A percentile compares a stretch with the other conserved stretches of the same genome.
These are phyloP conservation scores for Sisor rabdophorus DNA, from an alignment of 2,113 vertebrate genomes.

Conservation along the genomic window DNA sequence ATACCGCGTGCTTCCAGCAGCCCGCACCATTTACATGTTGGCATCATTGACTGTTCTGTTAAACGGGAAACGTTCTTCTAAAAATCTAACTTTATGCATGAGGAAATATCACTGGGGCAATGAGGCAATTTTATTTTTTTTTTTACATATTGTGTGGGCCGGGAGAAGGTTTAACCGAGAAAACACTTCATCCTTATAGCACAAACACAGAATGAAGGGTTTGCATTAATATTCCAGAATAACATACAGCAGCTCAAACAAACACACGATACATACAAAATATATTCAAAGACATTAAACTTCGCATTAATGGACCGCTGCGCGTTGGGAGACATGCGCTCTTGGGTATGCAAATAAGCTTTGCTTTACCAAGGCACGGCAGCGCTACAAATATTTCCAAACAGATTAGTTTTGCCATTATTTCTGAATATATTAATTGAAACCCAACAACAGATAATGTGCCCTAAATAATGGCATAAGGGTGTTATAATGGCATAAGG, in stretches of 20 bases:
- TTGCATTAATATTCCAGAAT: too few relatives aligned
- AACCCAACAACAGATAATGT: neutral
- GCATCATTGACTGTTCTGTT: neutral
- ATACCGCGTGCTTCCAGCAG: conserved; percentile 42
- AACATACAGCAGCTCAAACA: neutral
- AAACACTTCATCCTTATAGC: neutral
- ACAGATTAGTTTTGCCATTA: neutral
- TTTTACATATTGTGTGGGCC: neutral
- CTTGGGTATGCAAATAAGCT: conserved; percentile 4
- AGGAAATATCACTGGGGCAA: conserved; percentile 1
- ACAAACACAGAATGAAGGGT: neutral
- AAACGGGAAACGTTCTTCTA: conserved; percentile 3
- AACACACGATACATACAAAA: neutral
- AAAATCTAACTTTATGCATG: conserved; percentile 7
- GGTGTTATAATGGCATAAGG: too few relatives aligned
- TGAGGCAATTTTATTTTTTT: neutral
- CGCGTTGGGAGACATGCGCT: neutral
- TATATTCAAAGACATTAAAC: conserved; percentile 17
- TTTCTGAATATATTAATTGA: neutral
- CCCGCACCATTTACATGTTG: conserved; percentile 24
- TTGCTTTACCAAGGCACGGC: neutral
- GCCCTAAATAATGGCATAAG: neutral
- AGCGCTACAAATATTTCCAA: neutral
- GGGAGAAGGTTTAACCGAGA: neutral
- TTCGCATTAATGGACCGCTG: neutral